Percentiles rank a stretch among this genome's conserved stretches.
These are phyloP conservation scores for Eueremaeus valkanovi DNA, from an alignment of 2,888 invertebrate genomes.

Conservation along the genomic window DNA sequence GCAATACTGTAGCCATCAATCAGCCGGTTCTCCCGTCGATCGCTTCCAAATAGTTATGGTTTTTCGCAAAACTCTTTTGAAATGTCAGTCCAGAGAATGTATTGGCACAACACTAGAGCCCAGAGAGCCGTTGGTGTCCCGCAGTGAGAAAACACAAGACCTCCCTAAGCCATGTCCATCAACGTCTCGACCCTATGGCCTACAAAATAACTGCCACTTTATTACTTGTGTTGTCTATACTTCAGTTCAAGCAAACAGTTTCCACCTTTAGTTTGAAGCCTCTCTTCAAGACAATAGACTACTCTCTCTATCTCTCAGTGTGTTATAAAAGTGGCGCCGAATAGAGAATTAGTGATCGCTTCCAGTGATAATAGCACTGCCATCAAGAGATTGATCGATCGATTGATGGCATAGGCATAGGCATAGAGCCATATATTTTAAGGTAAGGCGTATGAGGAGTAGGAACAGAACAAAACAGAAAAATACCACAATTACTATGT, in stretches of 20 bases:
- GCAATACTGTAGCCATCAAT: slow-evolving; percentile 18
- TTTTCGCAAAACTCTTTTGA: slow-evolving; percentile 1
- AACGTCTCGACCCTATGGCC: slow-evolving; percentile 27
- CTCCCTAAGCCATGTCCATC: slow-evolving; percentile 27
- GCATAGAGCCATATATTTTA: not conserved
- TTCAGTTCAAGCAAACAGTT: not conserved
- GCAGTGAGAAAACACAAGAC: slow-evolving; percentile 10
- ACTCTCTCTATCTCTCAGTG: not conserved
- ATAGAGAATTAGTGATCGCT: slow-evolving; percentile 1
- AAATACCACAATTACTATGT: slow-evolving; percentile 22
- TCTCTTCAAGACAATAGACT: not conserved
- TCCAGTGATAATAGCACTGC: not conserved
- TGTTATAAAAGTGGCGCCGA: slow-evolving; percentile 33
- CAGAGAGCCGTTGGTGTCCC: slow-evolving; percentile 6
- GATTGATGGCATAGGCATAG: slow-evolving; percentile 14
- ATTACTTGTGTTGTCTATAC: slow-evolving; percentile 31
- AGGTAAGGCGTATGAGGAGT: not conserved
- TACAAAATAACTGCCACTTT: slow-evolving; percentile 27
- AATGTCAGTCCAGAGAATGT: slow-evolving; percentile 11
- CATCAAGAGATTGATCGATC: slow-evolving; percentile 4
- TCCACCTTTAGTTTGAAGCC: slow-evolving; percentile 19
- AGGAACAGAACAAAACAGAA: not conserved
- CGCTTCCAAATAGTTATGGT: not conserved
- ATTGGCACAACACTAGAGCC: not conserved
- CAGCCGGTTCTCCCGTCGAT: not conserved